Conservation (phyloP, 2,888 invertebrate genomes). For the Ganaspis brasiliensis region DNA sequence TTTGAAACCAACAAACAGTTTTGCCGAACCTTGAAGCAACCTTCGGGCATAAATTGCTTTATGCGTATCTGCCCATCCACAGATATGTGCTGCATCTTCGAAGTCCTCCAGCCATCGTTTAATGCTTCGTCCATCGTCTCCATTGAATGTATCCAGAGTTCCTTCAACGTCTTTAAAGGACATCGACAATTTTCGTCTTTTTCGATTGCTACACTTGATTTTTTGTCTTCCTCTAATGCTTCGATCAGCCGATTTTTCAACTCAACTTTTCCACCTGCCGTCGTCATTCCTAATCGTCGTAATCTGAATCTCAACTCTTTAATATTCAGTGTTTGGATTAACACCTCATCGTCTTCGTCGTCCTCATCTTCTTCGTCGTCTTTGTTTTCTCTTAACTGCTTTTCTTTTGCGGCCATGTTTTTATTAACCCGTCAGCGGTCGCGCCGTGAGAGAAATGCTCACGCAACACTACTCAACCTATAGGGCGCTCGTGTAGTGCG, state of each 20-base stretch:
- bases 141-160: constrained; percentile 51
- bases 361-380: no score
- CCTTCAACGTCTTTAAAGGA: constrained; percentile 56
- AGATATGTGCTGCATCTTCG: constrained; percentile 55
- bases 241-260: constrained; percentile 38
- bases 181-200: neutral
- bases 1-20: constrained; percentile 52
- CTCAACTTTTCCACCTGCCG: constrained; percentile 46
- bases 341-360: constrained; percentile 27
- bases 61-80: constrained; percentile 56
- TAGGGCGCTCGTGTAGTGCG: no score
- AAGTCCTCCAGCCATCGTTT: constrained; percentile 60
- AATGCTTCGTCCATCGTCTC: constrained; percentile 46
- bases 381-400: neutral
- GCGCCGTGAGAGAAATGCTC: no score
- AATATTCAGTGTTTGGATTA: neutral
- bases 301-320: constrained; percentile 34
- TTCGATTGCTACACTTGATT: neutral
- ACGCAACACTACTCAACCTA: no score
- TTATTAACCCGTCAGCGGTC: no score
- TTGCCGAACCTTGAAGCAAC: constrained; percentile 58
- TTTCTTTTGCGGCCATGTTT: neutral
- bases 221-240: constrained; percentile 7
- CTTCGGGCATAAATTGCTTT: constrained; percentile 57
- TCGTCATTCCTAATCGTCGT: constrained; percentile 34